Conservation (phyloP, 2,888 invertebrate genomes). For the Hypolimnas misippus region DNA sequence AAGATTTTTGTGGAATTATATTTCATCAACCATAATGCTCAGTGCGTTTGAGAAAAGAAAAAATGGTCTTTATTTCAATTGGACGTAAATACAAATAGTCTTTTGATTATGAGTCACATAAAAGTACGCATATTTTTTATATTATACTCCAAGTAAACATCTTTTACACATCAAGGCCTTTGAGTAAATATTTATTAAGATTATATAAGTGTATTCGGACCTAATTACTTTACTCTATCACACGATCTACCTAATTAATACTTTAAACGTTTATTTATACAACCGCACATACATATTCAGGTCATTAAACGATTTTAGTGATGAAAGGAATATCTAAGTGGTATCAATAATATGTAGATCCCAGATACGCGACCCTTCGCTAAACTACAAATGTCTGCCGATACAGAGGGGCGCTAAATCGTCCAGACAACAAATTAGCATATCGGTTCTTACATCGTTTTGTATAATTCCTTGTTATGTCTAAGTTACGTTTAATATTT, state of each 20-base stretch:
- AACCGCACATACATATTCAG: conserved; percentile 52
- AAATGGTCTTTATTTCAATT: too few species aligned
- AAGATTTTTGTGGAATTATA: too few species aligned
- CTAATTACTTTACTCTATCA: conserved; percentile 36
- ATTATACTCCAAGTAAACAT: too few species aligned
- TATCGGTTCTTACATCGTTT: conserved; percentile 73
- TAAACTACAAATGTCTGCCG: conserved; percentile 65
- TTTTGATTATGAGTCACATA: too few species aligned
- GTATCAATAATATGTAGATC: conserved; percentile 55
- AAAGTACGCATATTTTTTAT: too few species aligned
- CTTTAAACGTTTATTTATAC: conserved; percentile 45
- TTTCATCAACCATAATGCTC: too few species aligned
- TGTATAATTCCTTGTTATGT: conserved; percentile 62
- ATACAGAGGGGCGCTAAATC: conserved; percentile 76
- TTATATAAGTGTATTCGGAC: conserved; percentile 30
- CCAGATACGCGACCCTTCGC: conserved; percentile 64
- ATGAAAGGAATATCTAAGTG: conserved; percentile 60
- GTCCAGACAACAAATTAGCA: conserved; percentile 74
- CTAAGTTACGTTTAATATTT: conserved; percentile 29
- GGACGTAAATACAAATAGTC: too few species aligned
- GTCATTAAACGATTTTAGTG: conserved; percentile 59
- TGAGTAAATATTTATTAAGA: conserved; percentile 25
- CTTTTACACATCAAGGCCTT: neutral
- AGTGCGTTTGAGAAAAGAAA: too few species aligned
- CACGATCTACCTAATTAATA: conserved; percentile 49